A percentile compares a stretch with the other conserved stretches of the same genome.
Conservation (phyloP, 2,797 vertebrate species). For the Leuciscus waleckii region DNA sequence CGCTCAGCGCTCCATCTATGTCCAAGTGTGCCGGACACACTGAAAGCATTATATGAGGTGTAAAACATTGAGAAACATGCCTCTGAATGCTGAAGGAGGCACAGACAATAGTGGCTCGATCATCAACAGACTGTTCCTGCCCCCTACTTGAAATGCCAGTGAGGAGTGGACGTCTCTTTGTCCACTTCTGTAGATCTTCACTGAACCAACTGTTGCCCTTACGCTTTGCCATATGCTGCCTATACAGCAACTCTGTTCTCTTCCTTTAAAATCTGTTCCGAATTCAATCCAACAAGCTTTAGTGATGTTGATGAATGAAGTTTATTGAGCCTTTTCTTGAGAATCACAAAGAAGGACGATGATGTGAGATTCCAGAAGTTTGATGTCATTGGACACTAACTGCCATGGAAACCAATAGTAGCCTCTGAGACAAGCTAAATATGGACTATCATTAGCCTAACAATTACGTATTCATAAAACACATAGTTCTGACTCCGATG, state of each 20-base stretch:
- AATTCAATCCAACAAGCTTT: constrained; percentile 61
- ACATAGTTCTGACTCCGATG: background rate
- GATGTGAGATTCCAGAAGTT: background rate
- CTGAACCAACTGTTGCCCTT: constrained; percentile 84
- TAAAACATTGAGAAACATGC: constrained; percentile 78
- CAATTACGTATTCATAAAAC: background rate
- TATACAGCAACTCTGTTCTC: constrained; percentile 82
- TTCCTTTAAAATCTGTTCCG: constrained; percentile 70
- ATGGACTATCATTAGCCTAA: background rate
- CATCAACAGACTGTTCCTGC: constrained; percentile 84
- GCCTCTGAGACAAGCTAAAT: background rate
- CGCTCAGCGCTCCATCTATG: constrained; percentile 75
- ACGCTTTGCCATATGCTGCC: constrained; percentile 88
- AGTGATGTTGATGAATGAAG: constrained; percentile 55
- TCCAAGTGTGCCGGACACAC: constrained; percentile 72
- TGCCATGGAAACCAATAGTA: constrained; percentile 33
- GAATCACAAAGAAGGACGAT: constrained; percentile 20
- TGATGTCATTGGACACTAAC: constrained; percentile 4
- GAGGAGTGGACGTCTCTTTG: constrained; percentile 77
- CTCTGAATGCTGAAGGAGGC: constrained; percentile 58
- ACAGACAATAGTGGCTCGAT: constrained; percentile 78
- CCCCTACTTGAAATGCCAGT: constrained; percentile 78
- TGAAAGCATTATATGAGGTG: constrained; percentile 85
- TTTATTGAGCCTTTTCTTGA: constrained; percentile 50
- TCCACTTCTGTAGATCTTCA: constrained; percentile 77